Percentiles rank a stretch among this genome's conserved stretches.
Evolutionary conservation across 2,888 invertebrate species (phyloP).

Genomic region (Horisme vitalbata): DNA sequence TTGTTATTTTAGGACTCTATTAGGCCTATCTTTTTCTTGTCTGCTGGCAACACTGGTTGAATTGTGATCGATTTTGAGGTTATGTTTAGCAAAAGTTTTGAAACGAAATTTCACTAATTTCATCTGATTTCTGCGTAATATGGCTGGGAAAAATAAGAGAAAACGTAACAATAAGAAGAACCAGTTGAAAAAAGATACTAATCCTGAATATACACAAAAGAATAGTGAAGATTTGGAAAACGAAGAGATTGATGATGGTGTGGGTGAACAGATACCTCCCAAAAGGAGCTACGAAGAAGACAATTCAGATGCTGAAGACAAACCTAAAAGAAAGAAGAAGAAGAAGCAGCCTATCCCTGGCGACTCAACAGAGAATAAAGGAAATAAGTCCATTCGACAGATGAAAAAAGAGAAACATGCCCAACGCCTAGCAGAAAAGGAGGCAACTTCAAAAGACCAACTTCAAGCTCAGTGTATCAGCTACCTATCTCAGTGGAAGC

Average conservation of each 20-base stretch:
- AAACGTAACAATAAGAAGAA: constrained; percentile 46
- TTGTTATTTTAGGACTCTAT: too few species aligned
- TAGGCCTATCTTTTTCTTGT: too few species aligned
- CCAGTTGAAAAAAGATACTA: constrained; percentile 27
- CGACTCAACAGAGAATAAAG: constrained; percentile 62
- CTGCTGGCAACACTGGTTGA: too few species aligned
- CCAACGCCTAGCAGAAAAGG: constrained; percentile 79
- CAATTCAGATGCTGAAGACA: constrained; percentile 54
- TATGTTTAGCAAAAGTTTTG: neutral
- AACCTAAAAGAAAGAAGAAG: constrained; percentile 61
- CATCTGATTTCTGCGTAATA: constrained; percentile 17
- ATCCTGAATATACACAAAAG: constrained; percentile 10
- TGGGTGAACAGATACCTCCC: constrained; percentile 27
- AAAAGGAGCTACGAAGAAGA: constrained; percentile 45
- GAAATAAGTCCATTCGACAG: constrained; percentile 84
- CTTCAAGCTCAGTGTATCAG: constrained; percentile 84
- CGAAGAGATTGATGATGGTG: constrained; percentile 32
- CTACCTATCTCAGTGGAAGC: constrained; percentile 89
- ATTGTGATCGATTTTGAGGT: constrained; percentile 1
- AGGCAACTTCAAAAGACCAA: constrained; percentile 76
- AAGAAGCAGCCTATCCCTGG: constrained; percentile 49
- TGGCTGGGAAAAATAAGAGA: constrained; percentile 52
- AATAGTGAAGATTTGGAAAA: constrained; percentile 15
- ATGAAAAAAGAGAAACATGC: constrained; percentile 85
- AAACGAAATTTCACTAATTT: too few species aligned